phyloP scores from a whole-genome alignment of 2,888 invertebrate genomes.

The Eueremaeus valkanovi region DNA sequence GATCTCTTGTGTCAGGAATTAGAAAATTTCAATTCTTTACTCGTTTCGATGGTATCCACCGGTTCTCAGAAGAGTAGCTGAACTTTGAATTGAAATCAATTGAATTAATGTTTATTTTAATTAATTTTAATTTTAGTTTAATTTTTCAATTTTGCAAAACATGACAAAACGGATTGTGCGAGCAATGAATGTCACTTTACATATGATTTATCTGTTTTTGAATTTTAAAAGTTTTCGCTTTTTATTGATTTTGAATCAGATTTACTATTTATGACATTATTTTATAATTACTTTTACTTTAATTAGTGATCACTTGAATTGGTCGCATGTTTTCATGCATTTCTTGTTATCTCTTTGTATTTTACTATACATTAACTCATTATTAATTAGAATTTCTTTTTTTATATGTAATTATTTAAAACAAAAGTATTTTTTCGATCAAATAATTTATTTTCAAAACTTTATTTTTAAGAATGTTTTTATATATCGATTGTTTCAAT shows the following conservation, averaged over 20 bases:
- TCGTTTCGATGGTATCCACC: slow-evolving; percentile 56
- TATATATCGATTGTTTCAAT: not conserved
- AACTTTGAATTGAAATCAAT: too few relatives aligned
- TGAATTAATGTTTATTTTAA: slow-evolving; percentile 17
- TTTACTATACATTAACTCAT: slow-evolving; percentile 11
- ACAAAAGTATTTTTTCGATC: too few relatives aligned
- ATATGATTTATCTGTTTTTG: too few relatives aligned
- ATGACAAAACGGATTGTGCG: not conserved
- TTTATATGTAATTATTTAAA: too few relatives aligned
- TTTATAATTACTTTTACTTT: not conserved
- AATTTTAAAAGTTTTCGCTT: too few relatives aligned
- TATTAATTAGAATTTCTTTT: not conserved
- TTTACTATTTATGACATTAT: not conserved
- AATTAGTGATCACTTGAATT: not conserved
- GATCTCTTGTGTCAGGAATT: slow-evolving; percentile 55
- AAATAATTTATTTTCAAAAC: too few relatives aligned
- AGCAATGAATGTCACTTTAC: too few relatives aligned
- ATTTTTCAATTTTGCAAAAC: too few relatives aligned
- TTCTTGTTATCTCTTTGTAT: slow-evolving; percentile 12
- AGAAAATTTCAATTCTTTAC: slow-evolving; percentile 55
- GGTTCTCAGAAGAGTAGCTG: slow-evolving; percentile 45
- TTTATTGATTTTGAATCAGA: too few relatives aligned
- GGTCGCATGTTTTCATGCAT: slow-evolving; percentile 17
- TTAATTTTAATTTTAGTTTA: not conserved
- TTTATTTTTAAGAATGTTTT: not conserved